These are phyloP conservation scores for Resseliella maxima DNA, from an alignment of 2,888 invertebrate genomes.

Conservation along the genomic window DNA sequence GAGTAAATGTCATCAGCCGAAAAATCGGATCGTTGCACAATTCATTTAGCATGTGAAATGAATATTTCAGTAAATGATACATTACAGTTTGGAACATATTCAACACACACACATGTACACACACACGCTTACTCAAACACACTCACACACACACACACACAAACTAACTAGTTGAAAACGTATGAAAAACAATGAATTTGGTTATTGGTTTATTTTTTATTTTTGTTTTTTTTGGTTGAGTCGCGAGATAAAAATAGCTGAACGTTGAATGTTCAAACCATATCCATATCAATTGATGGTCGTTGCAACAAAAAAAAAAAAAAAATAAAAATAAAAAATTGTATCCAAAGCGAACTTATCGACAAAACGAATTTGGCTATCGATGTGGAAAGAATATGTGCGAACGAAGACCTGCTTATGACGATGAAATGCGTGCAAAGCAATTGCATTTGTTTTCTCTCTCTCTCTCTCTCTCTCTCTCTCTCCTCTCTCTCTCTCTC, in stretches of 20 bases:
- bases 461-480: no score
- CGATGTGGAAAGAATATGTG: no score
- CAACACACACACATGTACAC: neutral
- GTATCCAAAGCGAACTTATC: neutral
- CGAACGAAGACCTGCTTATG: no score
- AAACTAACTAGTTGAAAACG: neutral
- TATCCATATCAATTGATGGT: slow-evolving; percentile 13
- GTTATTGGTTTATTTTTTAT: neutral
- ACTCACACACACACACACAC: neutral
- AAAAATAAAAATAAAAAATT: no score
- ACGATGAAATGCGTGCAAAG: neutral
- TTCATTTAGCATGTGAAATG: slow-evolving; percentile 3
- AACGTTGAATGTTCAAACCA: neutral
- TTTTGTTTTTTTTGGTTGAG: neutral
- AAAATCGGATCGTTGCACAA: neutral
- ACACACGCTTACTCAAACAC: neutral
- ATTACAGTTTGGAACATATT: neutral
- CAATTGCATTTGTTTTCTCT: no score
- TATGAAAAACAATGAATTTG: neutral
- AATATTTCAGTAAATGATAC: neutral
- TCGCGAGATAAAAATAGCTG: neutral
- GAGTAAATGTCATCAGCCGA: neutral
- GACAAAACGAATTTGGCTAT: neutral
- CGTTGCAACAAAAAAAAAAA: no score
- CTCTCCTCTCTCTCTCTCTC: no score